Conservation (phyloP, 2,113 vertebrate genomes). For the Mionectes macconnelli region DNA sequence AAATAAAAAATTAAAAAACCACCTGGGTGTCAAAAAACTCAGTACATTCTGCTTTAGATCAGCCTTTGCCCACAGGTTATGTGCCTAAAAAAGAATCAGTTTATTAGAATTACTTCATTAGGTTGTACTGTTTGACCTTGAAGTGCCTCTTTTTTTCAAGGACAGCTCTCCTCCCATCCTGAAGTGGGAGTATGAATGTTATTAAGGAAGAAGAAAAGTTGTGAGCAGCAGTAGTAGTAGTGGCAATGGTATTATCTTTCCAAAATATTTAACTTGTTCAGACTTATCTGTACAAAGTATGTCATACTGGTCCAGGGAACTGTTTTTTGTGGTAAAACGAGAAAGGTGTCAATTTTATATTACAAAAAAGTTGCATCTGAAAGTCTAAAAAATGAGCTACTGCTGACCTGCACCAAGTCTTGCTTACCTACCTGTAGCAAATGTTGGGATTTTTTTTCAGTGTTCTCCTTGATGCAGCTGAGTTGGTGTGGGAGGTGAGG, state of each 20-base stretch:
- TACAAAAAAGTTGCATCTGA: not conserved
- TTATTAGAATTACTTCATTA: not conserved
- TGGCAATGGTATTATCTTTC: not conserved
- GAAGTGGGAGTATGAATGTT: not conserved
- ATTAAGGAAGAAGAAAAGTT: not conserved
- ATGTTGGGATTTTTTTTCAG: not conserved
- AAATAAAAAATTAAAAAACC: not conserved
- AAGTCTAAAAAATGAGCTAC: not conserved
- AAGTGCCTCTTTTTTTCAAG: not conserved
- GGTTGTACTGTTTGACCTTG: not conserved
- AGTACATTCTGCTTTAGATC: not conserved
- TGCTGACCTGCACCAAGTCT: not conserved
- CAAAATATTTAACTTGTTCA: not conserved
- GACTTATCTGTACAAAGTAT: not conserved
- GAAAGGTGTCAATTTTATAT: not conserved
- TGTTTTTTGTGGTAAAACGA: not conserved
- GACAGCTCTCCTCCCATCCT: not conserved
- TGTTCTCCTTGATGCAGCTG: not conserved
- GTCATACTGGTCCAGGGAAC: not conserved
- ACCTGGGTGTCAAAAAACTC: not conserved
- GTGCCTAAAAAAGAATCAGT: not conserved
- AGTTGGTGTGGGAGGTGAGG: not conserved
- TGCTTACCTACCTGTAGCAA: not conserved
- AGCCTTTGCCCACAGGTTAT: not conserved
- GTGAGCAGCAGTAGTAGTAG: not conserved